A percentile compares a stretch with the other conserved stretches of the same genome.
phyloP scores from a whole-genome alignment of 92 coral and sea anemone genomes.

The Porites rus region DNA sequence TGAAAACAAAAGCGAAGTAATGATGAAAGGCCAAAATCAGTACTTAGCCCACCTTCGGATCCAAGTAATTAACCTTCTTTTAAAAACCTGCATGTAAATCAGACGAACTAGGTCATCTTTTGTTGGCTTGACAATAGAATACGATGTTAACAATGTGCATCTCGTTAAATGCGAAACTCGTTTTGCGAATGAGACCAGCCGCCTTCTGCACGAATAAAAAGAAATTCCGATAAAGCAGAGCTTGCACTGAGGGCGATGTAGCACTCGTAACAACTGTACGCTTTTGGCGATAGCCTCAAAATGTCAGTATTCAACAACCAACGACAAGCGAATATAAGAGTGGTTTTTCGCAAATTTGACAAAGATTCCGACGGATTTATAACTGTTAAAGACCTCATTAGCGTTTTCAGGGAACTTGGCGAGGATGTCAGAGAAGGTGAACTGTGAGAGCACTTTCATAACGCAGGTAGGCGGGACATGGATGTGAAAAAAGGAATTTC shows the following conservation, averaged over 20 bases:
- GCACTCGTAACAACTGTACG: too few relatives aligned
- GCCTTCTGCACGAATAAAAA: neutral
- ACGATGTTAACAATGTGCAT: neutral
- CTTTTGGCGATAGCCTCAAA: neutral
- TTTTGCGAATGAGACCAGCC: constrained; percentile 1
- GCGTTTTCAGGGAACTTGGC: constrained; percentile 58
- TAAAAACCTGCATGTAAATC: constrained; percentile 5
- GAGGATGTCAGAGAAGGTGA: constrained; percentile 63
- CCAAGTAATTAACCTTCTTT: constrained; percentile 13
- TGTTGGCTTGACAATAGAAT: constrained; percentile 20
- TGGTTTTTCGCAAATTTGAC: constrained; percentile 59
- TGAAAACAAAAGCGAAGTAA: constrained; percentile 13
- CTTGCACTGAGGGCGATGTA: neutral
- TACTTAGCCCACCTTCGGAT: constrained; percentile 10
- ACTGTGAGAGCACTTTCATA: constrained; percentile 56
- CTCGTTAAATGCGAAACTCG: constrained; percentile 13
- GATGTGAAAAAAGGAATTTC: neutral
- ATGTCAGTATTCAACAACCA: constrained; percentile 25
- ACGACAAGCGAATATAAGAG: constrained; percentile 28
- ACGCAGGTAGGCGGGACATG: constrained; percentile 57
- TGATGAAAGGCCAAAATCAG: constrained; percentile 3
- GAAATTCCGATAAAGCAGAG: neutral
- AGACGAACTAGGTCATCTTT: neutral
- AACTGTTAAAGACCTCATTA: constrained; percentile 32
- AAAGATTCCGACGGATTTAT: constrained; percentile 58